Conservation (phyloP, 2,113 vertebrate genomes). For the Osmerus mordax region DNA sequence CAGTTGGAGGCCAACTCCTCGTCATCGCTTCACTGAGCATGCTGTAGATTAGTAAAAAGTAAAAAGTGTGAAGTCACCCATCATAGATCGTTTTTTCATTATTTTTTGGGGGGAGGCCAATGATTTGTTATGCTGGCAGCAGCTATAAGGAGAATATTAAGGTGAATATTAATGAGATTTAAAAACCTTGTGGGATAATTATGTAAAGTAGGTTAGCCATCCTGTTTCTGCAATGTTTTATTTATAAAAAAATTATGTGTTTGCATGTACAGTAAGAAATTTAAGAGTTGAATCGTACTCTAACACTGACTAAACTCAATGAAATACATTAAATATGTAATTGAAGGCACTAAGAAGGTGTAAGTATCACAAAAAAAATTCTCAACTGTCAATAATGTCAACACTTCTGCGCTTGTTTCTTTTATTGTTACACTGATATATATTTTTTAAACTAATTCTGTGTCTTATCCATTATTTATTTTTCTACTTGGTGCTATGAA, state of each 20-base stretch:
- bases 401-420: slow-evolving; percentile 4
- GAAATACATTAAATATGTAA: background rate
- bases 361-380: background rate
- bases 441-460: slow-evolving; percentile 7
- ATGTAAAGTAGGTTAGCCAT: slow-evolving; percentile 14
- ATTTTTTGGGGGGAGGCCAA: background rate
- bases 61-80: no score
- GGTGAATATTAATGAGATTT: background rate
- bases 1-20: slow-evolving; percentile 81
- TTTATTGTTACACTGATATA: slow-evolving; percentile 7
- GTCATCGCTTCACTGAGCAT: slow-evolving; percentile 79
- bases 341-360: background rate
- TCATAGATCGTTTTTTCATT: background rate
- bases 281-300: no score
- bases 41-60: background rate
- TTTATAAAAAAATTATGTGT: slow-evolving; percentile 30
- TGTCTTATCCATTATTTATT: slow-evolving; percentile 48
- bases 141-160: background rate
- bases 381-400: slow-evolving; percentile 3
- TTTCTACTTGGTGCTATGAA: slow-evolving; percentile 58
- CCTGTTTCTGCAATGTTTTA: slow-evolving; percentile 2
- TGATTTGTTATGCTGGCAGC: background rate
- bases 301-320: background rate
- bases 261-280: background rate
- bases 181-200: background rate